Evolutionary conservation across 2,888 invertebrate genomes (phyloP), one percentile per base, ranked within the genome.

Genomic region (Catocala sponsa): DNA sequence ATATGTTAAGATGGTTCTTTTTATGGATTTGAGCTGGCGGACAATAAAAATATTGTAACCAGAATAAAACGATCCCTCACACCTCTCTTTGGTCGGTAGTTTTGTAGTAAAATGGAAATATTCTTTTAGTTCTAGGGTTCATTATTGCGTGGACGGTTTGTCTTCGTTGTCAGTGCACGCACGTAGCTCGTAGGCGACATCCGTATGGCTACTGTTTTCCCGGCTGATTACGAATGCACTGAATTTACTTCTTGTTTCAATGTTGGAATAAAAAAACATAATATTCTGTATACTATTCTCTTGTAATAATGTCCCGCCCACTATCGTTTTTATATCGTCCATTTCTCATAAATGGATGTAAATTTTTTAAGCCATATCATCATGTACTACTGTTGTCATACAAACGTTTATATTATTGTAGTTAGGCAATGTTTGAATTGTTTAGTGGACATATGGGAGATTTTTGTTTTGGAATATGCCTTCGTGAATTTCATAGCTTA

Each of bases 131-230:
- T 68, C 63, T 57, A 72, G 65, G 68, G 84, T 68, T 85, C 87
- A 74, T 62, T 67, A 63, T 80, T 76, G 65, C 68, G 49, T 88
- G 86, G 84, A 69, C 58, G 62, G 69, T 74, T 69, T 68, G 58
- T 70, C 67, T 74, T 74, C 70, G 87, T 92, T 90, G 80, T 68
- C 55, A 90, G 83, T 89, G 81, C 77, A 76, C 73, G 79, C 93
- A 93, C 93, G 93, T 93, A 86, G 65, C 59, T 67, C 76, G 89
- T 87, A 86, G 88, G 87, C 86, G 89, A 88, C 85, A 87, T 86
- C 83, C 87, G 85, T 86, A 83, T 80, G 85, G 90, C 92, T 92
- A 88, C 92, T 85, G 89, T 88, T 88, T 89, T 86, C 86, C 77
- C 82, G 78, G 68, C 82, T 88, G 90, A 88, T 90, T 89, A 90